Evolutionary conservation across 2,113 vertebrate genomes (phyloP).

Genomic region (Phylloscopus trochilus): DNA sequence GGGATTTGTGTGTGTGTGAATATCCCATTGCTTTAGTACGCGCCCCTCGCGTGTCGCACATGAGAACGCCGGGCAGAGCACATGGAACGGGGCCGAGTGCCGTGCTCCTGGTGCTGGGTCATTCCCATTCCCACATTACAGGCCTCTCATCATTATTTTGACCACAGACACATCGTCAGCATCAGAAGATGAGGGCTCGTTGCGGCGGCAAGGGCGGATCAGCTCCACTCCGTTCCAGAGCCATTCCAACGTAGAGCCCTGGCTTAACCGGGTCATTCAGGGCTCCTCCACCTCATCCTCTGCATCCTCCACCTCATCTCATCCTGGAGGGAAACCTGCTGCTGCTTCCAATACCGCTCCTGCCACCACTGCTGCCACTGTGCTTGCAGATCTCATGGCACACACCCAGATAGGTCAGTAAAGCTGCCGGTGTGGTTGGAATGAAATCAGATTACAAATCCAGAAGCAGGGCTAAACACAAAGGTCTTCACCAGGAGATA

Average conservation of each 20-base stretch:
- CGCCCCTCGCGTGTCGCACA: background rate
- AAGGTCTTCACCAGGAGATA: background rate
- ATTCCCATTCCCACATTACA: constrained; percentile 46
- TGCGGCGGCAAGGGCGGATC: constrained; percentile 87
- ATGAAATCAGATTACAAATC: background rate
- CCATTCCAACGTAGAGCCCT: constrained; percentile 87
- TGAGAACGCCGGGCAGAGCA: background rate
- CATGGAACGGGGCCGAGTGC: background rate
- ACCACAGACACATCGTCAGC: constrained; percentile 97
- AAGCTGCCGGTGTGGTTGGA: constrained; percentile 15
- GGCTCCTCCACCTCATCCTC: constrained; percentile 98
- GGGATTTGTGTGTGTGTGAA: background rate
- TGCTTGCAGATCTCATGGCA: constrained; percentile 87
- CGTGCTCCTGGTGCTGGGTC: background rate
- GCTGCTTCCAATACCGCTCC: constrained; percentile 74
- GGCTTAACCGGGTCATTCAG: constrained; percentile 93
- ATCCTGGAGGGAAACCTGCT: constrained; percentile 87
- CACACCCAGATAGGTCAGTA: constrained; percentile 93
- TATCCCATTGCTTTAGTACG: background rate
- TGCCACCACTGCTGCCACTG: constrained; percentile 77
- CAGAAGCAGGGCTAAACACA: background rate
- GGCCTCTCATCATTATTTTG: constrained; percentile 74
- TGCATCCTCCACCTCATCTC: constrained; percentile 96
- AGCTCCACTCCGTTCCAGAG: constrained; percentile 85
- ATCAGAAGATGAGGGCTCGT: constrained; percentile 96